phyloP scores from a whole-genome alignment of 2,113 vertebrate genomes.

The Varanus salvator region DNA sequence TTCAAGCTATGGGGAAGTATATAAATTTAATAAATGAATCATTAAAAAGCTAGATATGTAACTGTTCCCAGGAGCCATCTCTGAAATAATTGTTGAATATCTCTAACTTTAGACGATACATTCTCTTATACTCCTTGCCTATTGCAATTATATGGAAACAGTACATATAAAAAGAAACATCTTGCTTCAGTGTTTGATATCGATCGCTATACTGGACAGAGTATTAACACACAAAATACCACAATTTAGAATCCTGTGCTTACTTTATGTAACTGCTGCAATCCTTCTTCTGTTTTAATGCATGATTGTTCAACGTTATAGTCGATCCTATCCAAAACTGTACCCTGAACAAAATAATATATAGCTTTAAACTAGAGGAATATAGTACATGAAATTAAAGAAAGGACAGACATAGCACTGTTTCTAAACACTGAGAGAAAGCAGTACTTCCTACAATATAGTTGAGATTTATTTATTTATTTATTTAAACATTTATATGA shows the following conservation, averaged over 20 bases:
- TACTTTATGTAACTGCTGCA: slow-evolving; percentile 98
- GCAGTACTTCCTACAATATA: background rate
- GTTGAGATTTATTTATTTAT: too few relatives aligned
- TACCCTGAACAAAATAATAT: slow-evolving; percentile 82
- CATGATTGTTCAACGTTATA: slow-evolving; percentile 98
- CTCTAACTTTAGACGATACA: background rate
- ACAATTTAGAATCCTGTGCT: slow-evolving; percentile 15
- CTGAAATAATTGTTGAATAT: background rate
- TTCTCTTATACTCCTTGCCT: background rate
- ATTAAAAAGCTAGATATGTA: background rate
- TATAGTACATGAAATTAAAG: background rate
- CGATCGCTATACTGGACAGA: background rate
- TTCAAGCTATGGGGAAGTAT: too few relatives aligned
- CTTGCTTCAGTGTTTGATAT: background rate
- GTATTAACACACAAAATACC: background rate
- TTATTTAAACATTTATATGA: too few relatives aligned
- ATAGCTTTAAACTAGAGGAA: background rate
- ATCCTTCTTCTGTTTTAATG: slow-evolving; percentile 95
- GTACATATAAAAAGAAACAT: background rate
- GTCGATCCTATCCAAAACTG: slow-evolving; percentile 97
- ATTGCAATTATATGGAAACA: background rate
- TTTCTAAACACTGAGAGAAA: background rate
- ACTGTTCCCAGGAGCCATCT: background rate
- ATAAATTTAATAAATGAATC: background rate
- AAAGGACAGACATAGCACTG: too few relatives aligned